Base-by-base conservation (phyloP, 2,797 vertebrate genomes). In the Gadopsis marmoratus region DNA sequence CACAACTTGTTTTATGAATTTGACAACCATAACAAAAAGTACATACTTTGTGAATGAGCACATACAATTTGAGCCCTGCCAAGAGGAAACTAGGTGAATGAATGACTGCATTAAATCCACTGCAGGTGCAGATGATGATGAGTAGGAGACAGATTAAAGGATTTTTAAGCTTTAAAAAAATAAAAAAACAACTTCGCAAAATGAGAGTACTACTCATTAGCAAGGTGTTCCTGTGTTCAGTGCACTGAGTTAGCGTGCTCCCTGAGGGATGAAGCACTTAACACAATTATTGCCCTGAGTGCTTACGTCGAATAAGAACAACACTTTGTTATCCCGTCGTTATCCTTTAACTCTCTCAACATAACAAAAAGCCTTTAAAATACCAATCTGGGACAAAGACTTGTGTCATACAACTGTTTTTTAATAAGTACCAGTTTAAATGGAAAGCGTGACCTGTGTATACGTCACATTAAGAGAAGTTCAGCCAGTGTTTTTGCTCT, bases 191-290 rank as follows among this genome's bases (percentile, higher is more conserved):
- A 75, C 33, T 75, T 43, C 43, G n/a, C 19, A 59, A 62, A 88
- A 78, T 62, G 39, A 87, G 56, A 41, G 14, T 50, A 59, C n/a
- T 62, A 70, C 26, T 82, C 19, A 55, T 83, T 74, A 79, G 33
- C 4, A 19, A 21, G 35, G 31, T 2, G 29, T 17, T 69, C 47
- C 51, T 39, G 39, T 59, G 59, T 73, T 71, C 54, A 50, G 45
- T 67, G 59, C 63, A 37, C n/a, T 3, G 84, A 79, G 48, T 70
- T 73, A 71, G 43, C 76, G 29, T 12, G 14, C 16, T 43, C 59
- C 13, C 53, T 31, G 45, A 26, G 17, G 60, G 66, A 69, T 68
- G 21, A 78, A 60, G 47, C 67, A 71, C 81, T 83, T 72, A 58
- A 39, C 50, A 73, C 64, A 53, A 64, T 82, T 82, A 71, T 16